Evolutionary conservation across 2,888 invertebrate species (phyloP), one percentile per base, ranked within the genome.

Genomic region (Rambutsinella grinnellia): DNA sequence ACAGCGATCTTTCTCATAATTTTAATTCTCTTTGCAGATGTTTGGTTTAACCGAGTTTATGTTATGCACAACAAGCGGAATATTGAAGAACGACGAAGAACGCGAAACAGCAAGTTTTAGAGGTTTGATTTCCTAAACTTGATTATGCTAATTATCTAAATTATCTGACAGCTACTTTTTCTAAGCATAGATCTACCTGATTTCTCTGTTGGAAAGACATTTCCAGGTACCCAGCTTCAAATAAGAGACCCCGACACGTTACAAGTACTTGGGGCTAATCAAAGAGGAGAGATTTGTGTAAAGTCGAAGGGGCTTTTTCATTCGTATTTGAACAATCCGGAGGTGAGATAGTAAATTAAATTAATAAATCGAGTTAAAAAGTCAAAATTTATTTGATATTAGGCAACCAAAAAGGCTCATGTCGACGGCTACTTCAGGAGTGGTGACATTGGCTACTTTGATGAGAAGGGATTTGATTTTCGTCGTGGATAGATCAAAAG

Each of bases 381-480:
- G 13, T 36, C 5, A 36, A 36, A 36, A 36, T 36, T 8, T 8
- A 36, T 36, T 36, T 36, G 5, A 13, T 8, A 36, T 8, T 23
- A 81, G 79, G 78, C 71, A 13, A 77, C 81, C 1, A 23, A 46
- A 28, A 36, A 62, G 10, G 53, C 79, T 2, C 62, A 71, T 44
- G 57, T 76, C 3, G 80, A 81, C 47, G 80, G 79, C 3, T 82
- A 56, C 54, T 78, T 81, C 46, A 44, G 68, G 46, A 81, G 79
- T 5, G 82, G 82, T 1, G 82, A 82, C 46, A 49, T 82, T 24
- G 82, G 82, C 6, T 79, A 78, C 56, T 80, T 56, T 47, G 80
- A 82, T 57, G 56, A 58, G 13, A 47, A 76, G 17, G 76, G 72
- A n/a, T 82, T 69, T 56, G 27, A n/a, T 82, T 0, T 81, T 71